Evolutionary conservation across 2,888 invertebrate species (phyloP).

Genomic region (Dryobota labecula): DNA sequence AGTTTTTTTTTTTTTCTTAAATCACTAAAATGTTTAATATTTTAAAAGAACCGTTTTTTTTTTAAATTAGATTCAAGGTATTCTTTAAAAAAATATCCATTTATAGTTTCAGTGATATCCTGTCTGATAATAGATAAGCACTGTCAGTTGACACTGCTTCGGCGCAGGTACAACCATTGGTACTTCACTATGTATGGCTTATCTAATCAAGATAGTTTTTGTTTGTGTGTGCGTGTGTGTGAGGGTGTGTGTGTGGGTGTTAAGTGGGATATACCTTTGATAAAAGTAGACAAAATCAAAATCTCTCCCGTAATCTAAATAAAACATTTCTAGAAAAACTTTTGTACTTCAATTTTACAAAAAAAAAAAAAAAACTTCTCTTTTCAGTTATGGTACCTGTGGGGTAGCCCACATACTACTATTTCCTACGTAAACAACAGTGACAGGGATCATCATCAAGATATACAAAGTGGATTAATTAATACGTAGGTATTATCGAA

Average conservation of each 20-base stretch:
- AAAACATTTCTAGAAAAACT: too few relatives aligned
- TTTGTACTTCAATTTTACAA: too few relatives aligned
- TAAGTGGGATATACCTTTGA: constrained; percentile 12
- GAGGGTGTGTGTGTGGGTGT: too few relatives aligned
- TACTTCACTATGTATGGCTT: constrained; percentile 12
- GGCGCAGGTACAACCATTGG: background rate
- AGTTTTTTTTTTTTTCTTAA: background rate
- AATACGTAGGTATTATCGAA: too few relatives aligned
- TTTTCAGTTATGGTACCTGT: too few relatives aligned
- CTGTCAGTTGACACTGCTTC: constrained; percentile 21
- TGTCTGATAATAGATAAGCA: constrained; percentile 24
- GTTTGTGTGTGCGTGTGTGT: too few relatives aligned
- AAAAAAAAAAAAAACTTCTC: too few relatives aligned
- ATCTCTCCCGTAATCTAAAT: background rate
- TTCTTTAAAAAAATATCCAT: background rate
- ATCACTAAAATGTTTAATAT: background rate
- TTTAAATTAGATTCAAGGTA: background rate
- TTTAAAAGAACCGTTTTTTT: background rate
- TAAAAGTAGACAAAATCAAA: background rate
- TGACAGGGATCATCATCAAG: too few relatives aligned
- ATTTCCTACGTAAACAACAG: too few relatives aligned
- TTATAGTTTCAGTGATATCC: background rate
- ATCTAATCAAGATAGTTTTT: constrained; percentile 42
- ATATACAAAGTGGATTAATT: too few relatives aligned
- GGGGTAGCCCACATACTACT: too few relatives aligned